A percentile compares a stretch with the other conserved stretches of the same genome.
These are phyloP conservation scores for Ammospiza caudacuta DNA, from an alignment of 2,113 vertebrate species.

Conservation along the genomic window DNA sequence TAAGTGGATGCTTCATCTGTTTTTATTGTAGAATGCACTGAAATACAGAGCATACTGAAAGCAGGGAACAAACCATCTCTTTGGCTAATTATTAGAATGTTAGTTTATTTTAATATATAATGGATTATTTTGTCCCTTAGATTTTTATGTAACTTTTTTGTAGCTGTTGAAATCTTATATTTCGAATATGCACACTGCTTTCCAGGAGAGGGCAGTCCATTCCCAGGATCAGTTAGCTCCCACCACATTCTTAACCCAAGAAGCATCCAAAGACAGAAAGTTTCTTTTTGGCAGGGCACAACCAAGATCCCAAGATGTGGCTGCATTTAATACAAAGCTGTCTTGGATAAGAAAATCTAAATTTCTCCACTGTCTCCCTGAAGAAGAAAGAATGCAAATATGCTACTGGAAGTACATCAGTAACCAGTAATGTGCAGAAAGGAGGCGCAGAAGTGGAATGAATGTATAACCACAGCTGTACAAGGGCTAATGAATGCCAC, in stretches of 20 bases:
- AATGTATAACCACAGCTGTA: background rate
- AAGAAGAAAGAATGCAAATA: background rate
- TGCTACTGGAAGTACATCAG: background rate
- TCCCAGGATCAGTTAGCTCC: constrained; percentile 20
- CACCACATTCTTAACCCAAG: constrained; percentile 73
- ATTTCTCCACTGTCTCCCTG: constrained; percentile 82
- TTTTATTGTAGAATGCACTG: background rate
- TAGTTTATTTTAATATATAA: background rate
- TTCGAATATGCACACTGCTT: background rate
- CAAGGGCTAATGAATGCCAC: background rate
- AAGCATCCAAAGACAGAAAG: constrained; percentile 80
- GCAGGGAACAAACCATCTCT: background rate
- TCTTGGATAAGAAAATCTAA: constrained; percentile 78
- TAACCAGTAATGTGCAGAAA: background rate
- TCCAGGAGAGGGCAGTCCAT: background rate
- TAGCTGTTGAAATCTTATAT: background rate
- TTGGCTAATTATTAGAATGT: background rate
- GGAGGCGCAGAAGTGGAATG: background rate
- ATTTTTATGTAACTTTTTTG: background rate
- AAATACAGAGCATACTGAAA: background rate
- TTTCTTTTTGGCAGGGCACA: constrained; percentile 84
- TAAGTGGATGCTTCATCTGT: background rate
- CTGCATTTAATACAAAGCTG: constrained; percentile 79
- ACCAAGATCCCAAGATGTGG: constrained; percentile 82
- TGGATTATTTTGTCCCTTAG: background rate